Conservation (phyloP, 2,888 invertebrate genomes). For the Oscheius sp. region DNA sequence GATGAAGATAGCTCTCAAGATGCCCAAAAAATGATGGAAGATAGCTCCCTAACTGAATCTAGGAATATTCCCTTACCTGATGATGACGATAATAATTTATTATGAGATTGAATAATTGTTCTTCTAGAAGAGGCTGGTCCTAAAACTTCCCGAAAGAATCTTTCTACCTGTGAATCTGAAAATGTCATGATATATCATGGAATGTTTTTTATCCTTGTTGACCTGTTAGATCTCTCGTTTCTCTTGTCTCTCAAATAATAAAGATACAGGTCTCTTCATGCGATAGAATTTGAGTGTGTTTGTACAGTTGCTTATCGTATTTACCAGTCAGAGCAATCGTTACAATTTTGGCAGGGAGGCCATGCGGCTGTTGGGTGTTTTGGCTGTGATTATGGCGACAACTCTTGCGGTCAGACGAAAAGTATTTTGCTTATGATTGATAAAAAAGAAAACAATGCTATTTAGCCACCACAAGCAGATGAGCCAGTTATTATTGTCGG, state of each 20-base stretch:
- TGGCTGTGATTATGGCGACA: background rate
- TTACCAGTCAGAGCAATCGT: background rate
- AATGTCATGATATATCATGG: too few species aligned
- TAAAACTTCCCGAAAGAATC: too few species aligned
- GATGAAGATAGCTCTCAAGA: background rate
- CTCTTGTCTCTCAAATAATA: background rate
- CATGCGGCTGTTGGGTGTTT: background rate
- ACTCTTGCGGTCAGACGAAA: constrained; percentile 13
- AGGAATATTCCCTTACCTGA: too few species aligned
- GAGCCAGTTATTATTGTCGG: constrained; percentile 68
- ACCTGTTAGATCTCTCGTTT: background rate
- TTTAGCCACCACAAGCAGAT: constrained; percentile 31
- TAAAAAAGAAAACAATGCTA: background rate
- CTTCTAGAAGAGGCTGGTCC: too few species aligned
- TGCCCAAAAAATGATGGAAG: background rate
- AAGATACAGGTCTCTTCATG: background rate
- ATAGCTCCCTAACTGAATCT: too few species aligned
- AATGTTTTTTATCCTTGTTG: background rate
- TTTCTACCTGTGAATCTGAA: too few species aligned
- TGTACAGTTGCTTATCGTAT: background rate
- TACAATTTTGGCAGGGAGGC: background rate
- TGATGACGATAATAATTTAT: background rate
- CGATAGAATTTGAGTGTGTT: background rate
- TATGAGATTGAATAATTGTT: too few species aligned
- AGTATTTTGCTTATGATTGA: background rate